Evolutionary conservation across 2,797 vertebrate species (phyloP).

Genomic region (Acanthopagrus latus): DNA sequence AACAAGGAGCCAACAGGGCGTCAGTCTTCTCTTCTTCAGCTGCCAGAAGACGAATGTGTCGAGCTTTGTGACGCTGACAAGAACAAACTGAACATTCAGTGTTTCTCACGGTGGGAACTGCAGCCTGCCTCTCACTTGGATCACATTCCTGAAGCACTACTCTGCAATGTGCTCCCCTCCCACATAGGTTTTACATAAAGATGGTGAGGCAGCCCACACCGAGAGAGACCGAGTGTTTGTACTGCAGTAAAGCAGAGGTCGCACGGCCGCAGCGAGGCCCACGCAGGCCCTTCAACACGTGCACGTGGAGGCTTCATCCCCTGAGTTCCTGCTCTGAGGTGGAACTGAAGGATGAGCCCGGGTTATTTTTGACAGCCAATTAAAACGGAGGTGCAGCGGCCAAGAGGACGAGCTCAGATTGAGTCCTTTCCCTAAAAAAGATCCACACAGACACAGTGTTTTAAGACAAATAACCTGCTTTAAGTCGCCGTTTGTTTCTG

Average conservation of each 20-base stretch:
- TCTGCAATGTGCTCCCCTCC: constrained; percentile 70
- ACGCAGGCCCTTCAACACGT: constrained; percentile 58
- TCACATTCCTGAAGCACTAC: constrained; percentile 58
- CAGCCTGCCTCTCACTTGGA: constrained; percentile 61
- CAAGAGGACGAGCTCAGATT: constrained; percentile 27
- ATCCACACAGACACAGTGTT: constrained; percentile 4
- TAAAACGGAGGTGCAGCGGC: constrained; percentile 52
- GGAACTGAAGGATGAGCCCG: constrained; percentile 48
- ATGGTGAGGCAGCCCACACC: constrained; percentile 73
- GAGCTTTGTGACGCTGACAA: too few relatives aligned
- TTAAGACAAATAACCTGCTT: not conserved
- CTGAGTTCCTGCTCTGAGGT: constrained; percentile 50
- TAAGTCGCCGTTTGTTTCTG: too few relatives aligned
- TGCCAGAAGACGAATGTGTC: not conserved
- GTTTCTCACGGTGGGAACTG: not conserved
- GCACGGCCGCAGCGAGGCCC: constrained; percentile 54
- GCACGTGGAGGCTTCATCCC: constrained; percentile 56
- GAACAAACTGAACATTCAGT: not conserved
- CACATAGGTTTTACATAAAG: constrained; percentile 83
- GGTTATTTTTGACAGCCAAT: constrained; percentile 79
- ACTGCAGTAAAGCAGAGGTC: constrained; percentile 56
- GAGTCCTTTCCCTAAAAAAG: constrained; percentile 20
- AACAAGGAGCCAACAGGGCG: not conserved
- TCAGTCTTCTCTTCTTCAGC: not conserved
- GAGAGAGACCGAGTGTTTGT: not conserved